phyloP scores from a whole-genome alignment of 2,113 vertebrate species.

The Peromyscus maniculatus region DNA sequence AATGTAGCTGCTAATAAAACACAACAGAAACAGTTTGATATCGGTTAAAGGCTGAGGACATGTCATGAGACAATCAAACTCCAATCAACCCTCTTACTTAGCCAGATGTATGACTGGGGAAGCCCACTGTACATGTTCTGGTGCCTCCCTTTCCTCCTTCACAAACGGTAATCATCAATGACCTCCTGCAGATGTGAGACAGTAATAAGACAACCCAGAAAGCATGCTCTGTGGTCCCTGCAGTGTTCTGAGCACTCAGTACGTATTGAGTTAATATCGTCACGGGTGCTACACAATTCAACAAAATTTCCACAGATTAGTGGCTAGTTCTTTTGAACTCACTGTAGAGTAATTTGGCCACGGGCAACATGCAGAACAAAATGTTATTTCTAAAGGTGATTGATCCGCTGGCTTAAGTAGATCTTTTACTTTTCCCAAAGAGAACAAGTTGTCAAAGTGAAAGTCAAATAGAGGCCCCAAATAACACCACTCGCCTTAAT shows the following conservation, averaged over 20 bases:
- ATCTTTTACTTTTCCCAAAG: slow-evolving; percentile 57
- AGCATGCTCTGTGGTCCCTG: not conserved
- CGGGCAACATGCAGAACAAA: slow-evolving; percentile 34
- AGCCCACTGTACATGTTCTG: not conserved
- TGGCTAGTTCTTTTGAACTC: not conserved
- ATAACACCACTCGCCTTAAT: slow-evolving; percentile 26
- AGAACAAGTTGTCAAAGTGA: slow-evolving; percentile 34
- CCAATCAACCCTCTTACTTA: not conserved
- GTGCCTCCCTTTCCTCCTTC: not conserved
- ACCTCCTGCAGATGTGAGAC: not conserved
- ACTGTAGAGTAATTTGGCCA: slow-evolving; percentile 54
- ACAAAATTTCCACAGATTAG: slow-evolving; percentile 28
- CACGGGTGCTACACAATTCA: slow-evolving; percentile 23
- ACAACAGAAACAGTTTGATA: not conserved
- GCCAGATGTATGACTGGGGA: not conserved
- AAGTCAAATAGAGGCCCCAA: slow-evolving; percentile 34
- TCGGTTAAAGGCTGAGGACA: not conserved
- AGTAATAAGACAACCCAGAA: not conserved
- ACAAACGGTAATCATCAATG: not conserved
- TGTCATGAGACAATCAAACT: not conserved
- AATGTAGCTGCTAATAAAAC: not conserved
- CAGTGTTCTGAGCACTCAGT: not conserved
- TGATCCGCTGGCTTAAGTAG: slow-evolving; percentile 47
- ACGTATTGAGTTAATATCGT: slow-evolving; percentile 29
- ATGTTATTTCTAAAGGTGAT: slow-evolving; percentile 34